Evolutionary conservation across 2,888 invertebrate genomes (phyloP).

Genomic region (Drosophila tanythrix): DNA sequence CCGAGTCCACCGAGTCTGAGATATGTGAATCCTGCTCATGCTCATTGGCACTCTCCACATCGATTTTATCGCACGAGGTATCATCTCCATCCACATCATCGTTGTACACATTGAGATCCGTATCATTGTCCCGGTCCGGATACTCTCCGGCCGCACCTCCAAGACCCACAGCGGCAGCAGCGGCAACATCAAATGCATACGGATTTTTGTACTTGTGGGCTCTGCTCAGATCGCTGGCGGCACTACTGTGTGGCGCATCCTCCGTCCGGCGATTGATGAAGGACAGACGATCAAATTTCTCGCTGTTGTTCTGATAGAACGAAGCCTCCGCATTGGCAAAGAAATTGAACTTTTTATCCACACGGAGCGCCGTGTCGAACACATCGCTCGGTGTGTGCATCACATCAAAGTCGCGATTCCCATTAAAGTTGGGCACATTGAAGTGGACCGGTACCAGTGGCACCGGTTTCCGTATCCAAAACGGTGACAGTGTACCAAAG

Average conservation of each 20-base stretch:
- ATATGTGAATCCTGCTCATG: conserved; percentile 84
- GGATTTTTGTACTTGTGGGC: conserved; percentile 72
- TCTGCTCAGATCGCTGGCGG: conserved; percentile 42
- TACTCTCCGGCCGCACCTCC: conserved; percentile 41
- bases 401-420: conserved; percentile 83
- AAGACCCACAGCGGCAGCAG: conserved; percentile 51
- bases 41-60: conserved; percentile 84
- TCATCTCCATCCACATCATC: conserved; percentile 77
- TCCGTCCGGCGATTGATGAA: conserved; percentile 76
- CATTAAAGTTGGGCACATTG: conserved; percentile 82
- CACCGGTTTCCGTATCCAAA: conserved; percentile 85
- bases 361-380: conserved; percentile 78
- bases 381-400: conserved; percentile 82
- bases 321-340: conserved; percentile 82
- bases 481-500: conserved; percentile 85
- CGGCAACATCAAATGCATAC: conserved; percentile 61
- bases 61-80: conserved; percentile 84
- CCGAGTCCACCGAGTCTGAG: conserved; percentile 83
- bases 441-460: conserved; percentile 85
- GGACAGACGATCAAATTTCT: conserved; percentile 82
- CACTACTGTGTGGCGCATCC: conserved; percentile 49
- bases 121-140: conserved; percentile 51
- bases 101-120: conserved; percentile 70
- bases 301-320: conserved; percentile 77
- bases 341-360: conserved; percentile 83